These are phyloP conservation scores for Gasterosteus aculeatus DNA, from an alignment of 2,113 vertebrate genomes.

Conservation along the genomic window DNA sequence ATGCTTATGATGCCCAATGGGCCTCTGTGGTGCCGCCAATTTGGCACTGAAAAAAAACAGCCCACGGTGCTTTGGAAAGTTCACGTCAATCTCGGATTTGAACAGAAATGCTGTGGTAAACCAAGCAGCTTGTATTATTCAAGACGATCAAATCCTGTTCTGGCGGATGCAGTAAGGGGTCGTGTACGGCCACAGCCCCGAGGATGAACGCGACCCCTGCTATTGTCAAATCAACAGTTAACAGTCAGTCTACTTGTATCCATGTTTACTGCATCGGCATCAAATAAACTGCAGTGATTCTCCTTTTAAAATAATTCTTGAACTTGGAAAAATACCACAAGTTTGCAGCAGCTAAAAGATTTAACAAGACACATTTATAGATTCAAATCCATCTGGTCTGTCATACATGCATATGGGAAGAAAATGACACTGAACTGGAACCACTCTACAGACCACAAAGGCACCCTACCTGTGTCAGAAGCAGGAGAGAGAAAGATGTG, in stretches of 20 bases:
- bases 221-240: neutral
- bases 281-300: neutral
- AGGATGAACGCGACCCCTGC: neutral
- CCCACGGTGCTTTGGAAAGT: slow-evolving; percentile 38
- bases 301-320: neutral
- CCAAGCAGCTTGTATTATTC: neutral
- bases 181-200: neutral
- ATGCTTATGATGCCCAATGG: slow-evolving; percentile 48
- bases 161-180: neutral
- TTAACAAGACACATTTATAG: neutral
- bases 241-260: neutral
- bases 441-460: neutral
- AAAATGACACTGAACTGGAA: neutral
- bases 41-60: slow-evolving; percentile 36
- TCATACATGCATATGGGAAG: neutral
- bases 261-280: neutral
- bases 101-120: slow-evolving; percentile 12
- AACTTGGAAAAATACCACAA: neutral
- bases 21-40: slow-evolving; percentile 46
- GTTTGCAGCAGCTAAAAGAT: neutral
- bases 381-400: neutral
- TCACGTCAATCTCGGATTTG: slow-evolving; percentile 23
- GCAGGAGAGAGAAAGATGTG: slow-evolving; percentile 25
- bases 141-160: slow-evolving; percentile 3
- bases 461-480: slow-evolving; percentile 60